Conservation (phyloP, 1,140 invertebrate genomes). For the Rhynchophorus ferrugineus region DNA sequence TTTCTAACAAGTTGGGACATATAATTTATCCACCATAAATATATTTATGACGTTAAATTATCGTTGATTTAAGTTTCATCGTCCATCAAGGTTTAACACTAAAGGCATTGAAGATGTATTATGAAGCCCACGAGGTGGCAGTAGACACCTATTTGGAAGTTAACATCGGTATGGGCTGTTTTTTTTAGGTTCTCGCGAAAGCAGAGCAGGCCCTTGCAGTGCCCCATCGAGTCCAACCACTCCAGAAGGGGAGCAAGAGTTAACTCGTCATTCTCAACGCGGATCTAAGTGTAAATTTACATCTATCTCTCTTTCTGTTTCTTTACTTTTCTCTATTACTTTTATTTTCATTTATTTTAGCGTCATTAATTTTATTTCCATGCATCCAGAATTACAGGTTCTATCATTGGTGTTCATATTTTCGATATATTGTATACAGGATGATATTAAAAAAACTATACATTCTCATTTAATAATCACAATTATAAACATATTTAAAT, state of each 20-base stretch:
- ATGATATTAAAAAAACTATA: too few species aligned
- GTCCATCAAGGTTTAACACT: conserved; percentile 12
- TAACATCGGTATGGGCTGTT: conserved; percentile 38
- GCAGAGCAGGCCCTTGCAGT: conserved; percentile 40
- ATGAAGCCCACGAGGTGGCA: not conserved
- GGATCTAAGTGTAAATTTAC: conserved; percentile 68
- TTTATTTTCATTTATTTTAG: conserved; percentile 24
- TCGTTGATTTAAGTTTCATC: not conserved
- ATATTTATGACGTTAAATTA: not conserved
- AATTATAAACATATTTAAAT: too few species aligned
- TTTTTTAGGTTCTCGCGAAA: conserved; percentile 41
- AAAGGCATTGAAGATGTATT: conserved; percentile 4
- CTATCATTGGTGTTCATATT: not conserved
- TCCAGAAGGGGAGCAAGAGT: conserved; percentile 41
- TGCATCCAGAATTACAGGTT: not conserved
- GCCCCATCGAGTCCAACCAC: conserved; percentile 56
- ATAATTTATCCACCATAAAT: too few species aligned
- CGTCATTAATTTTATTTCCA: not conserved
- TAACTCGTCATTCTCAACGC: conserved; percentile 59
- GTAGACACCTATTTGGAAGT: conserved; percentile 4
- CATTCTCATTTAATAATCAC: too few species aligned
- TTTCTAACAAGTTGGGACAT: too few species aligned
- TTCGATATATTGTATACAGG: too few species aligned
- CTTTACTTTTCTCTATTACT: conserved; percentile 20
- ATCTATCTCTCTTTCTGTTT: conserved; percentile 9